Percentiles rank a stretch among this genome's conserved stretches.
Conservation (phyloP, 2,888 invertebrate species). For the Sepioteuthis lessoniana region DNA sequence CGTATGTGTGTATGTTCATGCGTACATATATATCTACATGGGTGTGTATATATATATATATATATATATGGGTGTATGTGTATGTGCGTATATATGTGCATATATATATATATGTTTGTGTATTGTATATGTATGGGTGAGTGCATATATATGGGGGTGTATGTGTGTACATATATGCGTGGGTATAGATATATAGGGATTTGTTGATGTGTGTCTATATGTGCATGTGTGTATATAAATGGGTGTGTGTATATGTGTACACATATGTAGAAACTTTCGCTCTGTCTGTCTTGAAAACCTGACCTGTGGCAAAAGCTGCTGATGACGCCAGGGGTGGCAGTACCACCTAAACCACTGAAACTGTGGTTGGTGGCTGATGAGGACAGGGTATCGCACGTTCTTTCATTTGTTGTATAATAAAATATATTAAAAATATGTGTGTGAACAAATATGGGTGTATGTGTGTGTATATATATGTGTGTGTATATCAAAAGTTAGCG, state of each 20-base stretch:
- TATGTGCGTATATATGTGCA: constrained; percentile 49
- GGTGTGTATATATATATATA: constrained; percentile 48
- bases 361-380: no score
- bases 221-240: not conserved
- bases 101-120: constrained; percentile 11
- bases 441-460: no score
- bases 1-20: not conserved
- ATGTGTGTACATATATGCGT: not conserved
- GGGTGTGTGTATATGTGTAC: not conserved
- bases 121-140: not conserved
- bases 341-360: no score
- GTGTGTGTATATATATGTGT: no score
- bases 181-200: not conserved
- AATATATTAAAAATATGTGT: no score
- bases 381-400: no score
- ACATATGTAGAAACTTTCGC: no score
- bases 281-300: no score
- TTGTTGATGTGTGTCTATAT: not conserved
- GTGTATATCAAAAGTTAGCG: no score
- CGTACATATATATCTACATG: constrained; percentile 47
- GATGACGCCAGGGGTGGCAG: no score
- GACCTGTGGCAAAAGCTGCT: no score
- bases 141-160: not conserved
- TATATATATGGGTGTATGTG: constrained; percentile 47
- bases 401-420: no score